Percentiles rank a stretch among this genome's conserved stretches.
These are phyloP conservation scores for Cheilosia soror DNA, from an alignment of 2,888 invertebrate species.

Conservation along the genomic window DNA sequence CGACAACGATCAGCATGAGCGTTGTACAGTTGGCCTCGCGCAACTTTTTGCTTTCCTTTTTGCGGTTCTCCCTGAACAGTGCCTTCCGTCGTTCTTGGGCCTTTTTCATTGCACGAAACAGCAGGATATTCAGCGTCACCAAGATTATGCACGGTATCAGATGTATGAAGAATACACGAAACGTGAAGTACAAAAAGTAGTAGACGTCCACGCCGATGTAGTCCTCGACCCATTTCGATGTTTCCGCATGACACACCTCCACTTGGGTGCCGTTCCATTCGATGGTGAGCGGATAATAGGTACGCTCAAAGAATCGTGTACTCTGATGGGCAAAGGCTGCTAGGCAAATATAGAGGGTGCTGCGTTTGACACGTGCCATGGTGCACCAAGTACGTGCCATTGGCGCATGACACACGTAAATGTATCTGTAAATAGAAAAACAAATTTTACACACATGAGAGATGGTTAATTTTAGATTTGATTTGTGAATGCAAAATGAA, in stretches of 20 bases:
- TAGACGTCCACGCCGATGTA: slow-evolving; percentile 89
- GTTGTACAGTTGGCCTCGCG: slow-evolving; percentile 92
- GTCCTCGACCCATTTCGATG: slow-evolving; percentile 89
- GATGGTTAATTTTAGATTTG: slow-evolving; percentile 17
- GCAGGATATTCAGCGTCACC: slow-evolving; percentile 93
- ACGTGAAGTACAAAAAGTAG: slow-evolving; percentile 92
- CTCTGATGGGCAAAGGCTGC: slow-evolving; percentile 93
- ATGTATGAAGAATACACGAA: slow-evolving; percentile 96
- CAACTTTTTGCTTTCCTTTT: slow-evolving; percentile 91
- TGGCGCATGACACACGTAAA: slow-evolving; percentile 97
- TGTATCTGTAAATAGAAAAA: slow-evolving; percentile 85
- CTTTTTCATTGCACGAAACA: slow-evolving; percentile 93
- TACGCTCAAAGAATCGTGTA: slow-evolving; percentile 91
- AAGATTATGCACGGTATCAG: slow-evolving; percentile 94
- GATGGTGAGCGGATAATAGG: slow-evolving; percentile 86
- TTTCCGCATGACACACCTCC: slow-evolving; percentile 88
- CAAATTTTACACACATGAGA: slow-evolving; percentile 15
- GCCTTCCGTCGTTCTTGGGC: slow-evolving; percentile 92
- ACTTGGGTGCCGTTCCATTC: slow-evolving; percentile 88
- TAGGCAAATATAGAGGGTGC: slow-evolving; percentile 90
- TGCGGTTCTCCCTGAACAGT: slow-evolving; percentile 90
- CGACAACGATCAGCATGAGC: slow-evolving; percentile 93
- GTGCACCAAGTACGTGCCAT: slow-evolving; percentile 92
- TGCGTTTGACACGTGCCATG: slow-evolving; percentile 90
- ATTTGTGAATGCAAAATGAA: neutral